These are phyloP conservation scores for Esox masquinongy DNA, from an alignment of 2,797 vertebrate genomes.

Conservation along the genomic window DNA sequence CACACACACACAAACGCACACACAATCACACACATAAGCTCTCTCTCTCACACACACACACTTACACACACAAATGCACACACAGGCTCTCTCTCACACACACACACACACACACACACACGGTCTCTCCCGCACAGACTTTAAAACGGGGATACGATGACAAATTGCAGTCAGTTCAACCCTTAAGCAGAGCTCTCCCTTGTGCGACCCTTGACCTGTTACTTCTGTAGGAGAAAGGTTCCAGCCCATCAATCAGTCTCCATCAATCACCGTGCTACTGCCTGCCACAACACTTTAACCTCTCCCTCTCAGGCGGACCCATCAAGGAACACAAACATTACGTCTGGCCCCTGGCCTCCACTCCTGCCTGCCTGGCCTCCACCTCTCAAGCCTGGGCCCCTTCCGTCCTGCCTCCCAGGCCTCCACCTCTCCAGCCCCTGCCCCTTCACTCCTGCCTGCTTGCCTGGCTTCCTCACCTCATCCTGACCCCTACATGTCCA, in stretches of 20 bases:
- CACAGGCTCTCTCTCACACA: constrained; percentile 23
- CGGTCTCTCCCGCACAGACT: neutral
- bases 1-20: constrained; percentile 23
- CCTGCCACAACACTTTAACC: constrained; percentile 64
- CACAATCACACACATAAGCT: constrained; percentile 13
- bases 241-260: constrained; percentile 64
- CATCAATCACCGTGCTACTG: constrained; percentile 51
- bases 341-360: constrained; percentile 10
- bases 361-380: neutral
- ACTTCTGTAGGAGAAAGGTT: constrained; percentile 64
- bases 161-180: neutral
- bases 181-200: constrained; percentile 49
- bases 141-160: neutral
- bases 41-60: neutral
- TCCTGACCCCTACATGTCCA: neutral
- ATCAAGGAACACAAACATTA: constrained; percentile 48
- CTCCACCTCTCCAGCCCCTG: neutral
- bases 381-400: neutral
- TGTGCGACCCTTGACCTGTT: constrained; percentile 65
- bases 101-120: constrained; percentile 25
- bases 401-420: neutral
- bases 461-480: neutral
- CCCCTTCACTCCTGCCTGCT: constrained; percentile 23
- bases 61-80: constrained; percentile 41
- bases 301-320: constrained; percentile 60